Evolutionary conservation across 2,888 invertebrate genomes (phyloP).

Genomic region (Tenthredo scrophulariae): DNA sequence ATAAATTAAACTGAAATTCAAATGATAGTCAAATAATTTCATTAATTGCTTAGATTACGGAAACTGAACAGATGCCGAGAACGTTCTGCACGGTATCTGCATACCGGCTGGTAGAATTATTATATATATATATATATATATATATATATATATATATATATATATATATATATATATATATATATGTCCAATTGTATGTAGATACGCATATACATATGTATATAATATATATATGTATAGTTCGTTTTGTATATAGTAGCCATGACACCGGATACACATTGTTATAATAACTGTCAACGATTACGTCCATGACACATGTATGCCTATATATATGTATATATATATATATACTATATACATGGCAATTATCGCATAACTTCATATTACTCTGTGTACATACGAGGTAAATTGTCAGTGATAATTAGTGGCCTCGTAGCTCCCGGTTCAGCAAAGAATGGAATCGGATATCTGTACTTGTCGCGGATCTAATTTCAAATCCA

Average conservation of each 20-base stretch:
- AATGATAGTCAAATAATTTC: not conserved
- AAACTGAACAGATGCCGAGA: constrained; percentile 8
- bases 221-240: not conserved
- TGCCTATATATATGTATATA: not conserved
- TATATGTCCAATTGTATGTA: not conserved
- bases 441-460: not conserved
- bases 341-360: not conserved
- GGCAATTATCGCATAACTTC: constrained; percentile 27
- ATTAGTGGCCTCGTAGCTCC: not conserved
- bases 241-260: not conserved
- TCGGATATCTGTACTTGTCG: not conserved
- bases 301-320: not conserved
- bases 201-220: too few species aligned
- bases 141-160: too few species aligned
- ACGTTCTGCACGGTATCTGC: not conserved
- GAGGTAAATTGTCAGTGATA: constrained; percentile 14
- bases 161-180: too few species aligned
- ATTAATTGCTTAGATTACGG: not conserved
- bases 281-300: constrained; percentile 21
- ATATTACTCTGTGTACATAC: not conserved
- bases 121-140: too few species aligned
- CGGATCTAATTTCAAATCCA: constrained; percentile 34
- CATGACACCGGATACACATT: constrained; percentile 23
- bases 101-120: not conserved
- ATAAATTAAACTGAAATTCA: not conserved